These are phyloP conservation scores for Hyposmocoma kahamanoa DNA, from an alignment of 1,140 invertebrate genomes.

Conservation along the genomic window DNA sequence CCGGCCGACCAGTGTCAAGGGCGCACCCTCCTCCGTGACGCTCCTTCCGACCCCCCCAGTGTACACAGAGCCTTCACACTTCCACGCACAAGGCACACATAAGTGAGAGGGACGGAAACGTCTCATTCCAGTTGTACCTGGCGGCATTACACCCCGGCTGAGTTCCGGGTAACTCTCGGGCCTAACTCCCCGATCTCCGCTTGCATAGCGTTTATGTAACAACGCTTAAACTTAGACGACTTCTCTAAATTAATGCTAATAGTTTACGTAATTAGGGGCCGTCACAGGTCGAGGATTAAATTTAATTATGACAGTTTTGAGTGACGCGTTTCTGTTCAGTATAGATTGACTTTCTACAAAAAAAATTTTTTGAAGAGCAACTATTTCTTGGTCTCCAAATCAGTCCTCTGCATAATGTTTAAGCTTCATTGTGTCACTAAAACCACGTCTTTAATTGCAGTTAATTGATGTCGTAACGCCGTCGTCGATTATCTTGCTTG, in stretches of 20 bases:
- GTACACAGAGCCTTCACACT: slow-evolving; percentile 6
- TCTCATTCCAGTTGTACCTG: slow-evolving; percentile 17
- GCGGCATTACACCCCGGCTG: slow-evolving; percentile 16
- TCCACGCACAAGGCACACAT: slow-evolving; percentile 3
- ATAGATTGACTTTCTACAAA: too few species aligned
- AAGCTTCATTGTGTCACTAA: too few species aligned
- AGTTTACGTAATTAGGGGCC: slow-evolving; percentile 20
- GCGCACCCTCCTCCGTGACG: slow-evolving; percentile 15
- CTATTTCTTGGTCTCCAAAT: too few species aligned
- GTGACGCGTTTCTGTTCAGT: too few species aligned
- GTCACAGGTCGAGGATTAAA: slow-evolving; percentile 10
- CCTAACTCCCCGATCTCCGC: too few species aligned
- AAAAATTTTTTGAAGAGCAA: too few species aligned
- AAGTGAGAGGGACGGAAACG: slow-evolving; percentile 13
- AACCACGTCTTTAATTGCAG: too few species aligned
- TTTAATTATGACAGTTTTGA: slow-evolving; percentile 10
- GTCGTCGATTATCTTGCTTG: too few species aligned
- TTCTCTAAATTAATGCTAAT: slow-evolving; percentile 25
- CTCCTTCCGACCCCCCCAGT: background rate
- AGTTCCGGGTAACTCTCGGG: slow-evolving; percentile 14
- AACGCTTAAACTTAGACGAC: slow-evolving; percentile 19
- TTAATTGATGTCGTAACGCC: background rate
- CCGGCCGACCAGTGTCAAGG: slow-evolving; percentile 32
- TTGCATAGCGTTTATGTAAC: slow-evolving; percentile 19
- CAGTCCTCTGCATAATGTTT: too few species aligned